Evolutionary conservation across 2,888 invertebrate species (phyloP).

Genomic region (Reticulitermes lucifugus): DNA sequence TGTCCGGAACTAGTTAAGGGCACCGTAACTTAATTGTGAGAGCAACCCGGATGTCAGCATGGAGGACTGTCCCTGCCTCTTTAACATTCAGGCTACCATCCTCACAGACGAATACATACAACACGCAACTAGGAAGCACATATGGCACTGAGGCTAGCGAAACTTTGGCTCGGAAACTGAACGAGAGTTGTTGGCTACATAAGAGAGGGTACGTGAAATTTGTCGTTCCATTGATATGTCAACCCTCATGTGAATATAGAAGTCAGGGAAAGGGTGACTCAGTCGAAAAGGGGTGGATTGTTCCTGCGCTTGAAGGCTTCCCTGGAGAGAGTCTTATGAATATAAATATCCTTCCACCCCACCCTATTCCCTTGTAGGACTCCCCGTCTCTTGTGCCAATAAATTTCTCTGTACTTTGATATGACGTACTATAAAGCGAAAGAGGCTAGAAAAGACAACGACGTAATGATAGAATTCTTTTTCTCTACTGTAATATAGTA

Average conservation of each 20-base stretch:
- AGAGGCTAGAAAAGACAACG: neutral
- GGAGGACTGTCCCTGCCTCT: neutral
- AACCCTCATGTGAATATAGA: neutral
- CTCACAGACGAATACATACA: slow-evolving; percentile 1
- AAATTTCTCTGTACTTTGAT: slow-evolving; percentile 14
- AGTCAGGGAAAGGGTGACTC: neutral
- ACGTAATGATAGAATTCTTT: slow-evolving; percentile 11
- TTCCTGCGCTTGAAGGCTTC: slow-evolving; percentile 12
- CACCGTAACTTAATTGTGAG: neutral
- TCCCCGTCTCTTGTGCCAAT: slow-evolving; percentile 9
- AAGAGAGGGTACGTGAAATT: neutral
- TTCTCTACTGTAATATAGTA: neutral
- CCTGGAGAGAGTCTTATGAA: slow-evolving; percentile 22
- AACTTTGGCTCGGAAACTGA: neutral
- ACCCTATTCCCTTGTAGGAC: neutral
- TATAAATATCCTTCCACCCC: slow-evolving; percentile 9
- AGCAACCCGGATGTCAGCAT: neutral
- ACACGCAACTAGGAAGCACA: neutral
- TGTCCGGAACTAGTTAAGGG: too few relatives aligned
- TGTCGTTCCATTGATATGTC: slow-evolving; percentile 26
- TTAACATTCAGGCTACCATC: neutral
- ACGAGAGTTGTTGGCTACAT: slow-evolving; percentile 1
- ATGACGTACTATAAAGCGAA: slow-evolving; percentile 7
- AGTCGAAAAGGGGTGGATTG: neutral
- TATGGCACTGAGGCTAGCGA: neutral